Base-by-base conservation (phyloP, 2,797 vertebrate genomes). In the Philypnodon macrostomus region DNA sequence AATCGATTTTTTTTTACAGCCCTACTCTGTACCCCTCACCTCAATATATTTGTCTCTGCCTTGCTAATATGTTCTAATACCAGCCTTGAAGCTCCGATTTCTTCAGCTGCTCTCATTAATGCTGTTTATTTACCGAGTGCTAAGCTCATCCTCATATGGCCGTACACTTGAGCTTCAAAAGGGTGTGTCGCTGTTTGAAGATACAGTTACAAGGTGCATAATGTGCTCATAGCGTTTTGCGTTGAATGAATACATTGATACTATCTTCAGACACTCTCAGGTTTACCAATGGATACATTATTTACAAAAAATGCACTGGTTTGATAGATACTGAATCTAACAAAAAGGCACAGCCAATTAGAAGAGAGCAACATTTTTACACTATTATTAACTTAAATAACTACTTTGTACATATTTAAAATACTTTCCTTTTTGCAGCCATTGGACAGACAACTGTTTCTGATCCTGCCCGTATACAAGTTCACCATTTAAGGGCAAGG, bases 91-190 rank as follows among this genome's bases (percentile, higher is more conserved):
- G 71, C 31, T 80, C 73, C 63, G 57, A 51, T 83, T 76, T 67
- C 77, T 54, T 71, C 72, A 70, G 74, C n/a, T n/a, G n/a, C n/a
- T n/a, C n/a, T n/a, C n/a, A n/a, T n/a, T n/a, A n/a, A n/a, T n/a
- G n/a, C 75, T 67, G 61, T 81, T 78, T 77, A 71, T 83, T 81
- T 76, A 64, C n/a, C n/a, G n/a, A n/a, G n/a, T n/a, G n/a, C n/a
- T 69, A 44, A 40, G 2, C 29, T 68, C 64, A 59, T 71, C 68
- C 55, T 64, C 60, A 29, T 40, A 36, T 53, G 66, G 53, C 65
- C 61, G 4, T 67, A 53, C 63, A 48, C 67, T 26, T 44, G 36
- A 40, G 27, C 18, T 15, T 18, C 18, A 47, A 23, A 33, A 24
- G 33, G 34, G 32, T 18, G 63, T 49, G 47, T 44, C 7, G 9